Conservation (phyloP, 2,113 vertebrate species). For the Loxodonta africana region DNA sequence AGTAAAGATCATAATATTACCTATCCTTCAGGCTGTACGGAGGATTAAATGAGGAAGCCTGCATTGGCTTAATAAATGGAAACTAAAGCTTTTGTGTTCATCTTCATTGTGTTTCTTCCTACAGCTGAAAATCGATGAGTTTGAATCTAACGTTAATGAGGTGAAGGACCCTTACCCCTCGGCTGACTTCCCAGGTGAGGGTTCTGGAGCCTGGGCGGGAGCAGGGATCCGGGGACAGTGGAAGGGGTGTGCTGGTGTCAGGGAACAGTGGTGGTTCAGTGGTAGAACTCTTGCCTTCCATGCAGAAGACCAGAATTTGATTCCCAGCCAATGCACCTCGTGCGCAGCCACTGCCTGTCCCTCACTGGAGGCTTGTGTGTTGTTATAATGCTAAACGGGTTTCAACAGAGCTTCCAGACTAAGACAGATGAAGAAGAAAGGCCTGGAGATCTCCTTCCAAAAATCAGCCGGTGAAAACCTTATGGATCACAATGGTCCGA, state of each 20-base stretch:
- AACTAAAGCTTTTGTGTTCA: not conserved
- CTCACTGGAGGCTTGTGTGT: not conserved
- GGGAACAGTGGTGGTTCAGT: not conserved
- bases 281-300: not conserved
- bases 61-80: rapidly evolving
- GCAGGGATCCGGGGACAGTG: not conserved
- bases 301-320: not conserved
- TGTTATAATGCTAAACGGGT: not conserved
- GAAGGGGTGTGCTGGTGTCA: rapidly evolving
- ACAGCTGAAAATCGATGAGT: conserved; percentile 98
- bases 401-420: not conserved
- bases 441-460: not conserved
- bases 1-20: rapidly evolving
- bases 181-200: conserved; percentile 97
- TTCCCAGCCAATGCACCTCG: not conserved
- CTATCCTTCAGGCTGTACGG: rapidly evolving
- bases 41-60: rapidly evolving
- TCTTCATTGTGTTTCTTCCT: conserved; percentile 67
- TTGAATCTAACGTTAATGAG: conserved; percentile 99
- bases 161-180: conserved; percentile 99
- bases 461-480: not conserved
- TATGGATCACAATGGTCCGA: not conserved
- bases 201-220: not conserved
- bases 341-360: not conserved
- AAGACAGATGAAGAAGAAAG: not conserved